These are phyloP conservation scores for Drosophila eugracilis DNA, from an alignment of 1,140 invertebrate species.

Conservation along the genomic window DNA sequence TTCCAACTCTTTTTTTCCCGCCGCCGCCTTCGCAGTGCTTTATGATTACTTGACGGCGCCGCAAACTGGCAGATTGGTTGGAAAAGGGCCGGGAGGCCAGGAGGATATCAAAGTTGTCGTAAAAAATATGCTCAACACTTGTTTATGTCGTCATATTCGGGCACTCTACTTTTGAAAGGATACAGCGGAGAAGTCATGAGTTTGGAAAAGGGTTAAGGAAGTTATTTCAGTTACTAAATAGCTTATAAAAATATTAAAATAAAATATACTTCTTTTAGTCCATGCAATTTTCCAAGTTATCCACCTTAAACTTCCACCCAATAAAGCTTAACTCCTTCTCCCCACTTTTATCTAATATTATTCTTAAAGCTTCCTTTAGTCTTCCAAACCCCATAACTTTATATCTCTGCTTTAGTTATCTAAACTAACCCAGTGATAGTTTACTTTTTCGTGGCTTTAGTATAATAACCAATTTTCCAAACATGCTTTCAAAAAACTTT, in stretches of 20 bases:
- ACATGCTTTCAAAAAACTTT: conserved; percentile 15
- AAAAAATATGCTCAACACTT: conserved; percentile 79
- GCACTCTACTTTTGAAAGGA: conserved; percentile 6
- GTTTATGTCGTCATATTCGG: conserved; percentile 54
- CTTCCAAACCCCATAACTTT: background rate
- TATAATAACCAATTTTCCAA: conserved; percentile 12
- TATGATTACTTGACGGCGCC: conserved; percentile 64
- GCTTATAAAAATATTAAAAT: background rate
- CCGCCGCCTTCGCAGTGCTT: conserved; percentile 60
- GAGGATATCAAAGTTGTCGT: conserved; percentile 59
- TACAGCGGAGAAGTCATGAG: background rate
- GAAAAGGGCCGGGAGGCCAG: conserved; percentile 1
- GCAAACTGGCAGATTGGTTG: conserved; percentile 17
- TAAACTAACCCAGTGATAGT: background rate
- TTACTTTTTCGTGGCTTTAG: conserved; percentile 8
- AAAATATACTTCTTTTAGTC: no score
- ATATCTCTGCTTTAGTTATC: background rate
- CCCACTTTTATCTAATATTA: background rate
- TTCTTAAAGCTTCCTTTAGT: background rate
- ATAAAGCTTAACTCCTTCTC: no score
- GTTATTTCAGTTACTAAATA: background rate
- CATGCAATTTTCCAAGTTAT: no score
- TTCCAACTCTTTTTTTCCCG: conserved; percentile 3
- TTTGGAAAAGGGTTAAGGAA: background rate
- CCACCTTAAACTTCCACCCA: no score